These are phyloP conservation scores for Phymastichus coffea DNA, from an alignment of 1,140 invertebrate species.

Conservation along the genomic window DNA sequence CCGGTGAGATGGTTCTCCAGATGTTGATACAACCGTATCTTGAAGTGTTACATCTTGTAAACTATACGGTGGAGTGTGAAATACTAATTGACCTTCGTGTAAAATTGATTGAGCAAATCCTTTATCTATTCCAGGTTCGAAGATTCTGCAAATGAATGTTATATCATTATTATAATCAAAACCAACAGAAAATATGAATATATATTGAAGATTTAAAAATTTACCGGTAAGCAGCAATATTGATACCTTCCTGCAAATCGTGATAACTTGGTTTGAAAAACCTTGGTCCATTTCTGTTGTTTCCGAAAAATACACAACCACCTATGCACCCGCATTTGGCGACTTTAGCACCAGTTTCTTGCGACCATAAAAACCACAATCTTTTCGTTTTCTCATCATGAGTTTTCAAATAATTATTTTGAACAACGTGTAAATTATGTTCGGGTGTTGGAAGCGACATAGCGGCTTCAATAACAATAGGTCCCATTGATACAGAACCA, in stretches of 20 bases:
- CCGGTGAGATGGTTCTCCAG: slow-evolving; percentile 33
- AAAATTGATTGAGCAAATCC: slow-evolving; percentile 94
- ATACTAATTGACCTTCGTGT: slow-evolving; percentile 83
- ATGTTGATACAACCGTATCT: slow-evolving; percentile 55
- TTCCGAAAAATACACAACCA: slow-evolving; percentile 92
- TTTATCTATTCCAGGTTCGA: slow-evolving; percentile 66
- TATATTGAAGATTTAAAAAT: not conserved
- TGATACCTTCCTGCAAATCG: slow-evolving; percentile 79
- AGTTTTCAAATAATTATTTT: slow-evolving; percentile 76
- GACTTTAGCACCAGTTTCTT: slow-evolving; percentile 60
- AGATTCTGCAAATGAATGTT: slow-evolving; percentile 56
- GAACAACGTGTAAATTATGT: slow-evolving; percentile 73
- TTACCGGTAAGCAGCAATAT: slow-evolving; percentile 74
- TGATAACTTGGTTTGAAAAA: slow-evolving; percentile 84
- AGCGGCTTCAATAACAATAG: slow-evolving; percentile 90
- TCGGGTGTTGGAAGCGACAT: slow-evolving; percentile 75
- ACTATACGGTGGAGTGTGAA: slow-evolving; percentile 85
- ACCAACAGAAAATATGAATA: slow-evolving; percentile 2
- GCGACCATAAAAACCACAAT: slow-evolving; percentile 93
- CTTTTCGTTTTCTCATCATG: slow-evolving; percentile 88
- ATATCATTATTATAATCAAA: not conserved
- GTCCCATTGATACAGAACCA: slow-evolving; percentile 85
- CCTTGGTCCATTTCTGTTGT: slow-evolving; percentile 78
- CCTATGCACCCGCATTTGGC: slow-evolving; percentile 94
- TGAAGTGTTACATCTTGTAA: slow-evolving; percentile 76